Evolutionary conservation across 35 echinoderm and acorn worm species (phyloP), one percentile per base, ranked within the genome.

Genomic region (Apostichopus californicus): DNA sequence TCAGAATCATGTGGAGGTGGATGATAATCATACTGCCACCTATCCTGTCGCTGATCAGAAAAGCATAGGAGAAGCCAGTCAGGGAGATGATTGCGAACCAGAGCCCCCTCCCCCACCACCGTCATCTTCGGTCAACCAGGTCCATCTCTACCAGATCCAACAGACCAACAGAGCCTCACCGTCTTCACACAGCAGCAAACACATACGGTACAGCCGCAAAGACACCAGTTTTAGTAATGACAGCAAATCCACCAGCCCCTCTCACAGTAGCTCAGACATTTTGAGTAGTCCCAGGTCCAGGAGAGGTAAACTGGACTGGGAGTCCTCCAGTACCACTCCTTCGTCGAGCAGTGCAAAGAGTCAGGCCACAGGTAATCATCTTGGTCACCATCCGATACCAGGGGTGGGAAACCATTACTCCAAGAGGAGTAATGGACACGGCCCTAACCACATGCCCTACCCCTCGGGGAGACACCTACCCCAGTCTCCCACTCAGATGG

Each of bases 21-120:
- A 93, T 54, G 84, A 94, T 15, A 91, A 94, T 28, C 79, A 93
- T 68, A 90, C 81, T n/a, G 71, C 80, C 21, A 89, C 21, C 56
- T 89, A 93, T n/a, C 77, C 64, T 66, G 58, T 61, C 12, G 78
- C 24, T 34, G 91, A 92, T 54, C 68, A 78, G 18, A 53, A 55
- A 73, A 95, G 78, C 54, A 23, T 94, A 58, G 92, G 88, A n/a
- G 92, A 95, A 60, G 91, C 94, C 54, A 95, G 93, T 68, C 96
- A 97, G 77, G 94, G 93, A 79, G 87, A 93, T 12, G 96, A 97
- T 57, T 97, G 96, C 91, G 96, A 97, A 79, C 94, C 96, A 58
- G 93, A 94, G 11, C 96, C 96, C 22, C 95, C 95, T 80, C 96
- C 91, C 23, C 93, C 93, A 58, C 95, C 91, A 56, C 72, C 66